These are phyloP conservation scores for Meteorus cinctellus DNA, from an alignment of 2,888 invertebrate genomes.

Conservation along the genomic window DNA sequence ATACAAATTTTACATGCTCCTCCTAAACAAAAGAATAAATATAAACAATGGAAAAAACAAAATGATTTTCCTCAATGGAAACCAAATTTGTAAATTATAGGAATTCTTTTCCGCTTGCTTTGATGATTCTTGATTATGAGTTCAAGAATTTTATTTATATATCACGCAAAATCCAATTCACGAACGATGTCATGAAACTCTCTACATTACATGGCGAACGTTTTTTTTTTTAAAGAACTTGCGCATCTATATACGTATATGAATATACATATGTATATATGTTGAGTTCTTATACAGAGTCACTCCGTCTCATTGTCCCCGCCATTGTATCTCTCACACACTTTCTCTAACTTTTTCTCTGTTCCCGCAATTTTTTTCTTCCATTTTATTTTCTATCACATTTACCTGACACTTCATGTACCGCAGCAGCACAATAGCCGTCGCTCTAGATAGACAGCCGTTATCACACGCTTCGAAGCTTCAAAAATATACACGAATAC, in stretches of 20 bases:
- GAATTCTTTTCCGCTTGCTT: too few relatives aligned
- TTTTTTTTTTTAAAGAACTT: neutral
- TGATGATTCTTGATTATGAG: too few relatives aligned
- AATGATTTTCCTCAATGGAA: too few relatives aligned
- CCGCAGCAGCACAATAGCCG: constrained; percentile 64
- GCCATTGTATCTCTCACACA: neutral
- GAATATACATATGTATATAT: neutral
- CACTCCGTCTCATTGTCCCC: neutral
- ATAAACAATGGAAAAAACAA: too few relatives aligned
- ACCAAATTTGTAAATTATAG: too few relatives aligned
- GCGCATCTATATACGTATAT: too few relatives aligned
- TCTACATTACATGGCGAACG: constrained; percentile 28
- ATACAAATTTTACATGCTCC: too few relatives aligned
- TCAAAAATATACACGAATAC: constrained; percentile 55
- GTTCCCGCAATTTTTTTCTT: neutral
- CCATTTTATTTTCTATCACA: neutral
- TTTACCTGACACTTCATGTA: constrained; percentile 35
- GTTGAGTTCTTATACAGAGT: neutral
- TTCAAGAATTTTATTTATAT: too few relatives aligned
- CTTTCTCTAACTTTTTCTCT: neutral
- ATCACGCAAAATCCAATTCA: constrained; percentile 47
- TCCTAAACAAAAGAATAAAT: too few relatives aligned
- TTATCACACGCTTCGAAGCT: constrained; percentile 67
- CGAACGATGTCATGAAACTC: constrained; percentile 39
- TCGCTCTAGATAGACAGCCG: constrained; percentile 66